Conservation (phyloP, 2,888 invertebrate species). For the Cyrtodaria siliqua region DNA sequence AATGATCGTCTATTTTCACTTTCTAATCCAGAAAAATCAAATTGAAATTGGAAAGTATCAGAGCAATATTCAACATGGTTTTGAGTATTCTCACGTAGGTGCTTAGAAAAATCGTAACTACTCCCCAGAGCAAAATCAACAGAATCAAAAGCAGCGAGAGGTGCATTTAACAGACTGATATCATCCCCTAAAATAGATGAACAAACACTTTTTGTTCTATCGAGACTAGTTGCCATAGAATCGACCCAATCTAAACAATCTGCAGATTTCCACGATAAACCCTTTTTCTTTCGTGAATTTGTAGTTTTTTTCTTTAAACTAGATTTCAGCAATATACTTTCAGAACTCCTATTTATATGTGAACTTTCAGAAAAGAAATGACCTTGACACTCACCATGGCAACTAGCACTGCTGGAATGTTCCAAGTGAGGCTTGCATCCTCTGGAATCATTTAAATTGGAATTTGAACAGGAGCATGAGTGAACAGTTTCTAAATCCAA, state of each 20-base stretch:
- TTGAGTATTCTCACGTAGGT: slow-evolving; percentile 32
- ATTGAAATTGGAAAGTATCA: slow-evolving; percentile 73
- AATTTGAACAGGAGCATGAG: slow-evolving; percentile 3
- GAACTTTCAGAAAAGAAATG: slow-evolving; percentile 55
- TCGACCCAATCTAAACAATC: slow-evolving; percentile 75
- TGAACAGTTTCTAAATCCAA: too few relatives aligned
- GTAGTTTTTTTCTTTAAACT: slow-evolving; percentile 66
- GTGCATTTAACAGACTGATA: slow-evolving; percentile 72
- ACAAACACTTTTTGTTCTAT: slow-evolving; percentile 73
- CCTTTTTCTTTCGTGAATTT: slow-evolving; percentile 63
- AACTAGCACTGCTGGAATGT: slow-evolving; percentile 51
- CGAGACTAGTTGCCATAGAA: slow-evolving; percentile 70
- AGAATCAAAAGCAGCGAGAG: slow-evolving; percentile 78
- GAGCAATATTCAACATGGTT: slow-evolving; percentile 63
- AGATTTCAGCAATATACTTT: slow-evolving; percentile 69
- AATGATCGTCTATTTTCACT: slow-evolving; percentile 55
- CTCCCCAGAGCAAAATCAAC: slow-evolving; percentile 71
- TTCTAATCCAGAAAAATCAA: slow-evolving; percentile 75
- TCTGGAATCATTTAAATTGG: slow-evolving; percentile 20
- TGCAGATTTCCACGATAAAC: slow-evolving; percentile 77
- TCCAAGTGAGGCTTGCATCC: slow-evolving; percentile 7
- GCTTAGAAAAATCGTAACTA: slow-evolving; percentile 65
- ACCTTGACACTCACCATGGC: slow-evolving; percentile 72
- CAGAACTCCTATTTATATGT: slow-evolving; percentile 69
- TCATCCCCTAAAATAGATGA: slow-evolving; percentile 76